These are phyloP conservation scores for Bombylius discolor DNA, from an alignment of 2,888 invertebrate species.

Conservation along the genomic window DNA sequence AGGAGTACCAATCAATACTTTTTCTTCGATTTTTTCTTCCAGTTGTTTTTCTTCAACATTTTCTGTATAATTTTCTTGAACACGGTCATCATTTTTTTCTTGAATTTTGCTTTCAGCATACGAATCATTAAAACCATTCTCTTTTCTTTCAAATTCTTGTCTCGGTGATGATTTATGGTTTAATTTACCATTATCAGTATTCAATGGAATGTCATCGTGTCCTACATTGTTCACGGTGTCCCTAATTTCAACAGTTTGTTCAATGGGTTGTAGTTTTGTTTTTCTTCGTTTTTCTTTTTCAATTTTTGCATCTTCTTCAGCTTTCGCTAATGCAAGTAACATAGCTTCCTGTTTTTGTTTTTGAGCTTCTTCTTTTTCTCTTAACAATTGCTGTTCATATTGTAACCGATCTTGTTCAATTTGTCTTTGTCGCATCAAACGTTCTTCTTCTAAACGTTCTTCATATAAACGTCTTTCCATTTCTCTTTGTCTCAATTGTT, in stretches of 20 bases:
- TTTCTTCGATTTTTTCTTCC: slow-evolving; percentile 23
- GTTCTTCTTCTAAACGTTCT: slow-evolving; percentile 67
- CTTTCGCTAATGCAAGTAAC: slow-evolving; percentile 63
- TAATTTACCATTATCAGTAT: neutral
- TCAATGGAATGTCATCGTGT: neutral
- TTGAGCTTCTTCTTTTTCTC: slow-evolving; percentile 59
- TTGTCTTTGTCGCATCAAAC: slow-evolving; percentile 61
- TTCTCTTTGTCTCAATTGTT: slow-evolving; percentile 61
- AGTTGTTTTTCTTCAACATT: slow-evolving; percentile 24
- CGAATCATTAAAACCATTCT: neutral
- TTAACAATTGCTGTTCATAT: slow-evolving; percentile 51
- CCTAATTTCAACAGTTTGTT: slow-evolving; percentile 1
- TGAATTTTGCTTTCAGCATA: neutral
- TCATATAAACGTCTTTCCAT: slow-evolving; percentile 58
- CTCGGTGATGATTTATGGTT: neutral
- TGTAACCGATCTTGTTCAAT: slow-evolving; percentile 54
- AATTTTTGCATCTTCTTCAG: slow-evolving; percentile 57
- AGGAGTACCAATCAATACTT: slow-evolving; percentile 33
- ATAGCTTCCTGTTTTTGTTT: slow-evolving; percentile 60
- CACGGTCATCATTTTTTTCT: neutral
- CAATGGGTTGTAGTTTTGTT: neutral
- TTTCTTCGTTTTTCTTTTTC: slow-evolving; percentile 44
- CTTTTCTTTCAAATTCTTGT: neutral
- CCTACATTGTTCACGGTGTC: neutral
- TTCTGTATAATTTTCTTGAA: neutral